These are phyloP conservation scores for Andricus grossulariae DNA, from an alignment of 1,140 invertebrate genomes.

Conservation along the genomic window DNA sequence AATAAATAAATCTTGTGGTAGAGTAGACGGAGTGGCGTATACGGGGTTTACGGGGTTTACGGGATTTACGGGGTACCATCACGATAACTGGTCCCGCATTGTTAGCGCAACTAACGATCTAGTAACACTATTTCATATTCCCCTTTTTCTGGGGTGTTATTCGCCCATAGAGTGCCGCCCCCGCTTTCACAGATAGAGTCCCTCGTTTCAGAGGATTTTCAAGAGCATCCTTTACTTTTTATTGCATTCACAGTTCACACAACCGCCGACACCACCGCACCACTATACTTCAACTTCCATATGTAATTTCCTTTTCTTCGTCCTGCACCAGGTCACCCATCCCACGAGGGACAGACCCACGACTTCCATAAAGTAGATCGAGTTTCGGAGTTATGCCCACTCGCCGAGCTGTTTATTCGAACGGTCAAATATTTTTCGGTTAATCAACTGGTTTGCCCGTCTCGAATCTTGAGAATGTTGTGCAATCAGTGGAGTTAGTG, in stretches of 20 bases:
- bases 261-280: background rate
- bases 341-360: conserved; percentile 23
- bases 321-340: conserved; percentile 9
- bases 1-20: conserved; percentile 23
- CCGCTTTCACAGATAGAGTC: conserved; percentile 10
- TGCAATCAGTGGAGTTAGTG: background rate
- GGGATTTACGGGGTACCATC: conserved; percentile 48
- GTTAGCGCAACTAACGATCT: conserved; percentile 46
- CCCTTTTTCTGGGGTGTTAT: conserved; percentile 18
- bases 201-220: background rate
- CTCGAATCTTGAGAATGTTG: conserved; percentile 20
- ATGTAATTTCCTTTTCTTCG: conserved; percentile 25
- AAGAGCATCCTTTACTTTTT: conserved; percentile 1
- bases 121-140: conserved; percentile 48
- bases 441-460: conserved; percentile 17
- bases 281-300: conserved; percentile 10
- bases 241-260: background rate
- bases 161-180: conserved; percentile 38
- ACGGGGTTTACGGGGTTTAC: conserved; percentile 46
- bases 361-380: conserved; percentile 31
- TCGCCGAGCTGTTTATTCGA: conserved; percentile 26
- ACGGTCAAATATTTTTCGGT: conserved; percentile 29
- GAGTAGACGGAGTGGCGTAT: conserved; percentile 14
- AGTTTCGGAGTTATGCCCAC: conserved; percentile 29
- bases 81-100: conserved; percentile 51